phyloP scores from a whole-genome alignment of 2,113 vertebrate genomes.

The Periophthalmodon schlosseri region DNA sequence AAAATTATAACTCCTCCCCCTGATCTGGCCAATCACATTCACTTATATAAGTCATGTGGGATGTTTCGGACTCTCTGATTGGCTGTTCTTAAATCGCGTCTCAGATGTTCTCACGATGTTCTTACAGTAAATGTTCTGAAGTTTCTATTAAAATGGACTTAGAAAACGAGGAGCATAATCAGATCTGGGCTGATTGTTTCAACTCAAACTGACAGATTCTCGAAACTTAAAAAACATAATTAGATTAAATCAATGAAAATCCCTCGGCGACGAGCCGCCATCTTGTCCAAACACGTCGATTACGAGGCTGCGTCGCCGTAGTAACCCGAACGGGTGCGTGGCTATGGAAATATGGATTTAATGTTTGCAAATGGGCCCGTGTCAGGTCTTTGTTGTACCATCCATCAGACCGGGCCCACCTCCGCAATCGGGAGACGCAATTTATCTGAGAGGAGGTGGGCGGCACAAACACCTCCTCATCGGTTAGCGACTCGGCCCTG shows the following conservation, averaged over 20 bases:
- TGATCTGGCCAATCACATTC: background rate
- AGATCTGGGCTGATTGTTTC: background rate
- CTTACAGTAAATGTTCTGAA: too few relatives aligned
- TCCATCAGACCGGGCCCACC: conserved; percentile 74
- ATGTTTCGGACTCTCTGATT: too few relatives aligned
- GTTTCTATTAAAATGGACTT: too few relatives aligned
- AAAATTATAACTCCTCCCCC: background rate
- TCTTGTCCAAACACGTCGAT: conserved; percentile 40
- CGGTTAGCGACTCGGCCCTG: conserved; percentile 66
- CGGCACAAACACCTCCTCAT: conserved; percentile 71
- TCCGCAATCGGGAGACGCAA: conserved; percentile 73
- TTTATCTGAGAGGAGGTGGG: conserved; percentile 77
- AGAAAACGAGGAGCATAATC: too few relatives aligned
- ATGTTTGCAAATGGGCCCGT: conserved; percentile 71
- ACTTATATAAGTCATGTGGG: too few relatives aligned
- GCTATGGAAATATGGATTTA: conserved; percentile 67
- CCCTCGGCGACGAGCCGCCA: background rate
- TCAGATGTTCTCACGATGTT: too few relatives aligned
- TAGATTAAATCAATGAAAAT: background rate
- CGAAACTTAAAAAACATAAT: background rate
- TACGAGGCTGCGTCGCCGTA: conserved; percentile 19
- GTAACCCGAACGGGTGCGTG: conserved; percentile 25
- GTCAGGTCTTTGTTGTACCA: conserved; percentile 70
- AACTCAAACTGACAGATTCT: background rate
- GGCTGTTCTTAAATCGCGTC: too few relatives aligned